phyloP scores from a whole-genome alignment of 2,797 vertebrate genomes.

The Scleropages formosus region DNA sequence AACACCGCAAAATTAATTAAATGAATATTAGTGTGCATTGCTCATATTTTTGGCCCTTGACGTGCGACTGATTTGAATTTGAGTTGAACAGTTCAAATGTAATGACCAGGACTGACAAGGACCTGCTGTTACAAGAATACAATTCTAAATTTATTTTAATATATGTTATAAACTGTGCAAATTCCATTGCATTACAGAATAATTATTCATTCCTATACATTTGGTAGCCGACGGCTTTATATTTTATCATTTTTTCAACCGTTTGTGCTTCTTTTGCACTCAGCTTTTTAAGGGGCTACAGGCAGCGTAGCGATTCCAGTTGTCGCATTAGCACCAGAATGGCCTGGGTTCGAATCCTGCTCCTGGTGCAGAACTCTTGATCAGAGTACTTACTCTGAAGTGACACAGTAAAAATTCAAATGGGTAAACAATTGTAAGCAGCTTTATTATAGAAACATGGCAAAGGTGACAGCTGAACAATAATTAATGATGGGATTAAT shows the following conservation, averaged over 20 bases:
- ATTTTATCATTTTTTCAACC: neutral
- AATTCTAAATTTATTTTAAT: slow-evolving; percentile 1
- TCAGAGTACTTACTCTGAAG: too few species aligned
- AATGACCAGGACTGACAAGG: neutral
- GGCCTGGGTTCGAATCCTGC: too few species aligned
- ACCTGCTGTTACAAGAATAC: neutral
- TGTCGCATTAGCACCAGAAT: too few species aligned
- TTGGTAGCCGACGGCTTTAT: neutral
- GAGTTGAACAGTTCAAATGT: slow-evolving; percentile 5
- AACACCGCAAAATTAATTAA: slow-evolving; percentile 26
- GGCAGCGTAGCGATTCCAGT: too few species aligned
- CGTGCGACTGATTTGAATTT: slow-evolving; percentile 14
- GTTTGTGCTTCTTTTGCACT: too few species aligned
- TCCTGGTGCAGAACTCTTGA: too few species aligned
- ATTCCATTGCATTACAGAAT: neutral
- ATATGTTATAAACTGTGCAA: too few species aligned
- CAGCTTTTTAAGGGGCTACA: too few species aligned
- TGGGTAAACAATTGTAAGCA: too few species aligned
- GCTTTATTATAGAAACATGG: too few species aligned
- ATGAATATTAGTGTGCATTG: slow-evolving; percentile 15
- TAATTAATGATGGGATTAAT: neutral
- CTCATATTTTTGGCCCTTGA: slow-evolving; percentile 13
- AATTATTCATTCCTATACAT: neutral
- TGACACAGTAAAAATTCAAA: too few species aligned
- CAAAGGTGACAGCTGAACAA: too few species aligned